These are phyloP conservation scores for Thryonomys swinderianus DNA, from an alignment of 2,113 vertebrate species.

Conservation along the genomic window DNA sequence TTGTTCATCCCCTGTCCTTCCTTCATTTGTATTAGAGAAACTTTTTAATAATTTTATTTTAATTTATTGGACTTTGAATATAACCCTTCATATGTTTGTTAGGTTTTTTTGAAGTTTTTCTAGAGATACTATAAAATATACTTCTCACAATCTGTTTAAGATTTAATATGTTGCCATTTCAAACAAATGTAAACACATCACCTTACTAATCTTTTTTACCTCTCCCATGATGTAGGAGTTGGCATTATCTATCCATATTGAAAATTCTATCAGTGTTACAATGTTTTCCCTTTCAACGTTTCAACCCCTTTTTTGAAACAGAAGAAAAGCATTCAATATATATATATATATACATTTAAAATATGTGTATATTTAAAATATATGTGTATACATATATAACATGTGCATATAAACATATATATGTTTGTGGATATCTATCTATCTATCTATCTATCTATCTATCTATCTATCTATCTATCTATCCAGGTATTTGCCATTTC, in stretches of 20 bases:
- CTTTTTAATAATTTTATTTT: constrained; percentile 25
- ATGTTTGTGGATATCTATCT: too few relatives aligned
- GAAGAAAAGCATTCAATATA: not conserved
- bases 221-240: not conserved
- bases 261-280: not conserved
- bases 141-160: constrained; percentile 14
- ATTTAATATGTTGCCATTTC: not conserved
- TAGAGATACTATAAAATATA: not conserved
- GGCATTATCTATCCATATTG: not conserved
- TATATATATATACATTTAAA: too few relatives aligned
- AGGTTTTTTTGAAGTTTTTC: not conserved
- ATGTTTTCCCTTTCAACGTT: constrained; percentile 3
- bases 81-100: not conserved
- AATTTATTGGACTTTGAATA: not conserved
- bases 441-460: too few relatives aligned
- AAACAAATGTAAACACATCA: not conserved
- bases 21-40: constrained; percentile 31
- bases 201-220: not conserved
- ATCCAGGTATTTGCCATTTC: not conserved
- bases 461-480: too few relatives aligned
- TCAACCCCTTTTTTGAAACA: not conserved
- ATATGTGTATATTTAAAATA: too few relatives aligned
- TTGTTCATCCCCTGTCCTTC: not conserved
- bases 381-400: too few relatives aligned
- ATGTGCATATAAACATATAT: too few relatives aligned